A percentile compares a stretch with the other conserved stretches of the same genome.
phyloP scores from a whole-genome alignment of 1,140 invertebrate species.

The Aradophagus sp. region DNA sequence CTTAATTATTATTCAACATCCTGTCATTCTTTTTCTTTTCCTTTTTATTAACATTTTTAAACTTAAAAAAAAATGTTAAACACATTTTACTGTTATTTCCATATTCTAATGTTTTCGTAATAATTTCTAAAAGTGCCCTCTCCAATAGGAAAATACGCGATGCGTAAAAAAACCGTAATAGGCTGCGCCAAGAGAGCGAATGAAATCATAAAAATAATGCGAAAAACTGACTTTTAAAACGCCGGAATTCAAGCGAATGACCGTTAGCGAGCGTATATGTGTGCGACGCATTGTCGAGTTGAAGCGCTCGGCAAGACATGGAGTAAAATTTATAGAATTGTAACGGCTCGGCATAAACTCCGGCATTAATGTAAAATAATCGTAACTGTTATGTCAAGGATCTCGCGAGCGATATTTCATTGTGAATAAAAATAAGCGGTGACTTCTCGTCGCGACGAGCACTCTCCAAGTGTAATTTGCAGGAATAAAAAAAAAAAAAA shows the following conservation, averaged over 20 bases:
- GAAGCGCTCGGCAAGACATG: constrained; percentile 41
- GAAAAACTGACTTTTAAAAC: constrained; percentile 39
- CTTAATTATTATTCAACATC: no score
- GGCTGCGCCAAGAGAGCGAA: constrained; percentile 5
- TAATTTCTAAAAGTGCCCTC: no score
- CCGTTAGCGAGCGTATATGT: constrained; percentile 33
- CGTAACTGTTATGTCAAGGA: constrained; percentile 31
- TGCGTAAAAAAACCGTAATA: constrained; percentile 16
- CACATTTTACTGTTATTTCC: no score
- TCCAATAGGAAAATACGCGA: no score
- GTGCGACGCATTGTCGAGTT: constrained; percentile 45
- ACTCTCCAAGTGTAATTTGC: constrained; percentile 17
- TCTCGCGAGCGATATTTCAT: constrained; percentile 9
- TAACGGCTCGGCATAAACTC: constrained; percentile 31
- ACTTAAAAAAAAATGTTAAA: no score
- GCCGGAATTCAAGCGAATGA: constrained; percentile 33
- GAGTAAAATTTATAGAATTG: constrained; percentile 55
- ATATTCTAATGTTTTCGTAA: no score
- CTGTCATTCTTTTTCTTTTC: no score
- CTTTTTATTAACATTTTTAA: no score
- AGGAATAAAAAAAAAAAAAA: background rate
- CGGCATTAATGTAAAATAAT: constrained; percentile 43
- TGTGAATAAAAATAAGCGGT: constrained; percentile 12
- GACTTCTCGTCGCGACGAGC: background rate
- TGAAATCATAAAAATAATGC: constrained; percentile 35